Evolutionary conservation across 2,113 vertebrate genomes (phyloP).

Genomic region (Prionailurus bengalensis): DNA sequence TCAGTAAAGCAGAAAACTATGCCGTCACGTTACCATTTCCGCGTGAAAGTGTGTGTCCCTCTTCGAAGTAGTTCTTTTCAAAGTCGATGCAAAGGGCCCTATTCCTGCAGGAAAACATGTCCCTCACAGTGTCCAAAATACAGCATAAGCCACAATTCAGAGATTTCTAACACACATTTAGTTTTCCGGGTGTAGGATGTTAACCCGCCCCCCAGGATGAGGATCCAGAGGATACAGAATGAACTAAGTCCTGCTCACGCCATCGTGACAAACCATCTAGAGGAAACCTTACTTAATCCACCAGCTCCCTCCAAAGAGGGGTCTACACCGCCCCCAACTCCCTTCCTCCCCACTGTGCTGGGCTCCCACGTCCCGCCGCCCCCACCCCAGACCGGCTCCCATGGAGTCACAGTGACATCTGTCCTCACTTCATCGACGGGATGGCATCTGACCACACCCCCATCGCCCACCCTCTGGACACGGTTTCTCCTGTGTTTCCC

Average conservation of each 20-base stretch:
- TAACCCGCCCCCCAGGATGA: neutral
- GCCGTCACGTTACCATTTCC: neutral
- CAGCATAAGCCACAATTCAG: no score
- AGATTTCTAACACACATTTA: neutral
- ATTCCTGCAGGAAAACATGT: neutral
- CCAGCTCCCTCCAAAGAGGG: neutral
- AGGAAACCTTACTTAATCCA: neutral
- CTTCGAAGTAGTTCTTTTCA: neutral
- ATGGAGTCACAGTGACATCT: neutral
- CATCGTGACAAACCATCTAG: neutral
- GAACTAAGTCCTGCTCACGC: neutral
- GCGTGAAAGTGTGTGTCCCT: rapidly evolving
- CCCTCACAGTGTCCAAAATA: neutral
- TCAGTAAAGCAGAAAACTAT: neutral
- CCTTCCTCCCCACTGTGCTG: rapidly evolving
- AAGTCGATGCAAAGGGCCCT: neutral
- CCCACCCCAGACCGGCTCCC: neutral
- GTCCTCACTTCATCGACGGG: neutral
- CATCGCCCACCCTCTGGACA: neutral
- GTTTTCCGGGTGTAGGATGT: neutral
- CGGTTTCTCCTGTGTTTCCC: neutral
- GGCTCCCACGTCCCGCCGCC: rapidly evolving
- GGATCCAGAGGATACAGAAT: neutral
- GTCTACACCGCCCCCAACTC: rapidly evolving
- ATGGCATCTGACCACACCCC: neutral